Evolutionary conservation across 53 echinoderm and acorn worm species (phyloP), one percentile per base, ranked within the genome.

Genomic region (Stichopus horrens): DNA sequence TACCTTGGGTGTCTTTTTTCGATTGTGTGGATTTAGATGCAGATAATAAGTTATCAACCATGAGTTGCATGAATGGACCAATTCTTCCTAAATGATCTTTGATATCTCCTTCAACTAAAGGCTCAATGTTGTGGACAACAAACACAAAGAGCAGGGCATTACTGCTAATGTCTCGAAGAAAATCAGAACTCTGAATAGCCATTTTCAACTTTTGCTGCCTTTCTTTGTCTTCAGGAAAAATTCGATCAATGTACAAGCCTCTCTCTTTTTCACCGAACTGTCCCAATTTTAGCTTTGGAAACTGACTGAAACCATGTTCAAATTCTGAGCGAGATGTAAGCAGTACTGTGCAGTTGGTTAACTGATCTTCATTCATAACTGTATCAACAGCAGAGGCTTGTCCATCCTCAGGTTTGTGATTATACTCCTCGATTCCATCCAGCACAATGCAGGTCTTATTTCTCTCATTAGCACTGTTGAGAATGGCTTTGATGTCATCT

Each of bases 341-440:
- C 4, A 79, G 53, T 55, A 79, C 79, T 7, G 6, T 56, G 21
- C 79, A 79, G 16, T 54, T 5, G 7, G 79, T 7, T 5, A n/a
- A 54, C 55, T 79, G 53, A 19, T 54, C 14, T 13, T 79, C 54
- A 5, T 51, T 56, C 79, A 79, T 79, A 5, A 79, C 13, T 79
- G 53, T 79, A 11, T n/a, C 55, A 5, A 79, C 54, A 6, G 53
- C 79, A 16, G 79, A 79, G 19, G 79, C 8, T 18, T 79, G 14
- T 51, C 19, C 54, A 54, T 19, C 54, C 16, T 78, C 8, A 23
- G 6, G 16, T 53, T 7, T 55, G 53, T 18, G 8, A 53, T 53
- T 78, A 54, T 78, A 78, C 55, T 78, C 78, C 5, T 78, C 78
- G 7, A 78, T 5, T 53, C 78, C 78, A 78, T 78, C 78, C 52